These are phyloP conservation scores for Prosopocoilus inquinatus DNA, from an alignment of 2,888 invertebrate species.

Conservation along the genomic window DNA sequence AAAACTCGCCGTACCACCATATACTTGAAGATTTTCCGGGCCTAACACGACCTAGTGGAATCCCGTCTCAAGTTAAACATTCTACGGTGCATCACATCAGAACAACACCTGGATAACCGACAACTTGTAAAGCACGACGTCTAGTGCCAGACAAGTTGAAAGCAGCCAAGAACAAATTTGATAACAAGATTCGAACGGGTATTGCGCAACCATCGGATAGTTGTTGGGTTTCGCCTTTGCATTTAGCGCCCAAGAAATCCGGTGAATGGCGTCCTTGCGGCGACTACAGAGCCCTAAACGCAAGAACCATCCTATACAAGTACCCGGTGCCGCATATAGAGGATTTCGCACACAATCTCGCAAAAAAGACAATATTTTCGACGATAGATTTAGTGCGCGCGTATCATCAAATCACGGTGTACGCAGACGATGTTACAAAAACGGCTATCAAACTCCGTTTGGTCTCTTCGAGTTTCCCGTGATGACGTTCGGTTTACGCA, in stretches of 20 bases:
- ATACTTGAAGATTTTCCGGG: no score
- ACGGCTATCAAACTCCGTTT: constrained; percentile 33
- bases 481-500: constrained; percentile 43
- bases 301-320: constrained; percentile 23
- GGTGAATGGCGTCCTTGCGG: constrained; percentile 26
- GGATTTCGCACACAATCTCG: constrained; percentile 25
- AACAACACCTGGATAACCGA: no score
- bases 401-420: constrained; percentile 44
- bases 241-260: constrained; percentile 33
- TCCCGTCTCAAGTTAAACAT: no score
- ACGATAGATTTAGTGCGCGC: constrained; percentile 41
- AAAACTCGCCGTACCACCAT: no score
- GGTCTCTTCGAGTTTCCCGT: constrained; percentile 35
- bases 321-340: constrained; percentile 28
- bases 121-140: no score
- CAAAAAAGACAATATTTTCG: constrained; percentile 13
- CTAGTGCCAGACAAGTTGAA: constrained; percentile 31
- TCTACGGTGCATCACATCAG: constrained; percentile 18
- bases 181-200: constrained; percentile 30
- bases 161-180: constrained; percentile 32
- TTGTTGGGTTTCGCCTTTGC: constrained; percentile 33
- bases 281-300: constrained; percentile 30
- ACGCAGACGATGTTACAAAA: constrained; percentile 36
- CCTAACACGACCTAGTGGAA: no score
- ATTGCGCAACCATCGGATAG: constrained; percentile 31